Percentiles rank a stretch among this genome's conserved stretches.
Evolutionary conservation across 2,888 invertebrate species (phyloP).

Genomic region (Spatulosminthurus flaviceps): DNA sequence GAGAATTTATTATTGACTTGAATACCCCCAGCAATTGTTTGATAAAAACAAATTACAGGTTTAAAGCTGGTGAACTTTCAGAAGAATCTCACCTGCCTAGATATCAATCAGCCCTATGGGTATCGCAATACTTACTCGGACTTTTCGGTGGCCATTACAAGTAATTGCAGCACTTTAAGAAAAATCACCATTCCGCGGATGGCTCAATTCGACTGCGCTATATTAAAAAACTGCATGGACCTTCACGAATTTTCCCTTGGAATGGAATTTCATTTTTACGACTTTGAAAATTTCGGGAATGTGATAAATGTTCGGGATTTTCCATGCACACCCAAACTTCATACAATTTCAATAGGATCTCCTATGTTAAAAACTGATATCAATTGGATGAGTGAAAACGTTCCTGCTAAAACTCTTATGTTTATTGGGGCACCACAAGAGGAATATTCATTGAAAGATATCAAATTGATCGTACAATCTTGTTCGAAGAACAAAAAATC

Average conservation of each 20-base stretch:
- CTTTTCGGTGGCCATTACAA: constrained; percentile 21
- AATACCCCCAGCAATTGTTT: no score
- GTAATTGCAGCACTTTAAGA: constrained; percentile 13
- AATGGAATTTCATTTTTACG: constrained; percentile 42
- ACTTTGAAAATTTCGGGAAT: constrained; percentile 29
- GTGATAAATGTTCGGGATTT: constrained; percentile 21
- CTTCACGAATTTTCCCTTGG: constrained; percentile 30
- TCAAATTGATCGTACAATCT: neutral
- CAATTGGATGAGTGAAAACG: constrained; percentile 1
- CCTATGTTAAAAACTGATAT: constrained; percentile 28
- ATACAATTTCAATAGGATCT: constrained; percentile 31
- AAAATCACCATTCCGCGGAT: constrained; percentile 36
- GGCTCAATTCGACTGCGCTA: constrained; percentile 8
- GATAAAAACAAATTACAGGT: no score
- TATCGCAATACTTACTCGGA: constrained; percentile 16
- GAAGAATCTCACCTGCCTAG: constrained; percentile 7
- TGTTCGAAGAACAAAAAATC: neutral
- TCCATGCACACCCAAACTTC: neutral
- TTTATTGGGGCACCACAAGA: constrained; percentile 24
- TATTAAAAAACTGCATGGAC: constrained; percentile 2
- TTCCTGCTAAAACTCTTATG: neutral
- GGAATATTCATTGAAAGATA: constrained; percentile 28
- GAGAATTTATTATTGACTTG: no score
- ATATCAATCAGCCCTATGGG: constrained; percentile 29
- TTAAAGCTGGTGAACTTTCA: neutral